These are phyloP conservation scores for Furnarius figulus DNA, from an alignment of 2,113 vertebrate genomes.

Conservation along the genomic window DNA sequence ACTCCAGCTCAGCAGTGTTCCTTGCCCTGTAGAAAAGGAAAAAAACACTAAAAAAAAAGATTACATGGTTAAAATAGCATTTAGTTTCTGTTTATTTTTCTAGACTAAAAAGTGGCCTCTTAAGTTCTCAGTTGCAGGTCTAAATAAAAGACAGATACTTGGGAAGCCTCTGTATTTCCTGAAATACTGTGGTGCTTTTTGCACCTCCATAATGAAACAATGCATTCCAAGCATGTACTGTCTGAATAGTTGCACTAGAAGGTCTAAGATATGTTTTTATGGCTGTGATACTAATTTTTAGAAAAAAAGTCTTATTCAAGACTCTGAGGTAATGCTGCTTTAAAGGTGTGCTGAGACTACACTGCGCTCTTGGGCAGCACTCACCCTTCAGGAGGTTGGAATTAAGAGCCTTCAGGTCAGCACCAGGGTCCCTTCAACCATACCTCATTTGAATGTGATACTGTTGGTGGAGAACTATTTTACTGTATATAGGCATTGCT, in stretches of 20 bases:
- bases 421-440: not conserved
- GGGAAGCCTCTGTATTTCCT: not conserved
- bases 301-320: not conserved
- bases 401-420: not conserved
- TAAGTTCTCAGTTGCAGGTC: not conserved
- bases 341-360: not conserved
- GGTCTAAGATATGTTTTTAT: not conserved
- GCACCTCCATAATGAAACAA: not conserved
- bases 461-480: not conserved
- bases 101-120: not conserved
- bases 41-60: not conserved
- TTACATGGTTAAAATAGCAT: not conserved
- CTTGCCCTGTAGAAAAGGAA: not conserved
- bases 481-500: not conserved
- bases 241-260: not conserved
- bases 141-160: not conserved
- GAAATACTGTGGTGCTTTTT: not conserved
- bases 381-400: not conserved
- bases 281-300: not conserved
- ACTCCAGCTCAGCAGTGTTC: not conserved
- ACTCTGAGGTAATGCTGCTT: not conserved
- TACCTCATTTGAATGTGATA: not conserved
- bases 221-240: not conserved
- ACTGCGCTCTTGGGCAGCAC: fast-evolving
- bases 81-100: not conserved